Evolutionary conservation across 2,888 invertebrate genomes (phyloP).

Genomic region (Stomorhina lunata): DNA sequence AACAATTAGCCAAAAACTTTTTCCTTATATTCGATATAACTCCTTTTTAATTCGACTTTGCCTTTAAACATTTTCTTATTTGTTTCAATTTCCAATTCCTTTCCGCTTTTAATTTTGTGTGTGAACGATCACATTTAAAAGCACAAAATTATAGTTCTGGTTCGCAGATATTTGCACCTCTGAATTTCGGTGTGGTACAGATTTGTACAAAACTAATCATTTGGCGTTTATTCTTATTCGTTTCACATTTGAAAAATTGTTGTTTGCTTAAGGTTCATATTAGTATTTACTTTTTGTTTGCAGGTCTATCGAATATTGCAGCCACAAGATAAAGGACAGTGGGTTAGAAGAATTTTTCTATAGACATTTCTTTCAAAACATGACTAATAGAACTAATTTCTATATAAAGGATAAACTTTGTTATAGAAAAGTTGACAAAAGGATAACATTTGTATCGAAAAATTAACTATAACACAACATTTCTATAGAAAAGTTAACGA

Average conservation of each 20-base stretch:
- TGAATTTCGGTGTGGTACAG: slow-evolving; percentile 72
- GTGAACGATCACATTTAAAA: slow-evolving; percentile 74
- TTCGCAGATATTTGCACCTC: slow-evolving; percentile 76
- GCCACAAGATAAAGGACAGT: slow-evolving; percentile 26
- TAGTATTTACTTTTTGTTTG: neutral
- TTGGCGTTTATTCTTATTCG: slow-evolving; percentile 24
- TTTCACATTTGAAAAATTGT: slow-evolving; percentile 1
- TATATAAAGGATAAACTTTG: no score
- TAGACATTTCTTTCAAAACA: no score
- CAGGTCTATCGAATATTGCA: slow-evolving; percentile 9
- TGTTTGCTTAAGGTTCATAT: slow-evolving; percentile 22
- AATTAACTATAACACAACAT: neutral
- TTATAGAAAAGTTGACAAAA: no score
- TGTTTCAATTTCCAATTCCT: neutral
- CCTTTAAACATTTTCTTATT: neutral
- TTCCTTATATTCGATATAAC: no score
- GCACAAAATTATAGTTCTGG: slow-evolving; percentile 73
- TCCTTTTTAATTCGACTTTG: neutral
- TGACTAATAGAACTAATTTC: no score
- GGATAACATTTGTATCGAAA: no score
- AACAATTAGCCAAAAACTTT: no score
- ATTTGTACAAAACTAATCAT: slow-evolving; percentile 54
- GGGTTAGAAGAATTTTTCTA: no score
- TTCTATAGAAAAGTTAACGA: no score
- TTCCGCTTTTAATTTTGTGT: slow-evolving; percentile 62